These are phyloP conservation scores for Clytia hemisphaerica DNA, from an alignment of 30 jellyfish, hydroid and myxozoan species.

Conservation along the genomic window DNA sequence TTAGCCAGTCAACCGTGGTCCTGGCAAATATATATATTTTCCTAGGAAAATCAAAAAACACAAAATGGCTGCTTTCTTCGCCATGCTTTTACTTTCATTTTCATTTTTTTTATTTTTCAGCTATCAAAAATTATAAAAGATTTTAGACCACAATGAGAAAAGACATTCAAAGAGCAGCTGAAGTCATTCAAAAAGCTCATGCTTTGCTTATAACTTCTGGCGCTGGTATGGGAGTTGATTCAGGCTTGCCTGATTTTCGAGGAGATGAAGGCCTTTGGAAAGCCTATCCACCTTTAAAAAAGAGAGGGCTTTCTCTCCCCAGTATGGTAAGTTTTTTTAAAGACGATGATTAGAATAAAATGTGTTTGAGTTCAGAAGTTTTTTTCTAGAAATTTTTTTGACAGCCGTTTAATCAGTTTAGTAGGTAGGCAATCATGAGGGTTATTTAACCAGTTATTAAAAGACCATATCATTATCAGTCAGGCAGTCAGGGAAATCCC, in stretches of 20 bases:
- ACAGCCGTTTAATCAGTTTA: no score
- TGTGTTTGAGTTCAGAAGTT: no score
- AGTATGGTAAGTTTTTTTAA: constrained; percentile 12
- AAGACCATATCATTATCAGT: no score
- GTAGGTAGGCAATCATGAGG: no score
- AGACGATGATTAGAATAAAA: background rate
- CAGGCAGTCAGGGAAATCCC: no score
- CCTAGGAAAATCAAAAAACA: no score
- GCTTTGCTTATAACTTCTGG: constrained; percentile 62
- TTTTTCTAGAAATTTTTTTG: no score
- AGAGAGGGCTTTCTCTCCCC: constrained; percentile 56
- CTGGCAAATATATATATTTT: no score
- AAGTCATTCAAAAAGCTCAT: constrained; percentile 37
- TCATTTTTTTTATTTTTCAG: constrained; percentile 39
- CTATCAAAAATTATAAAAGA: background rate
- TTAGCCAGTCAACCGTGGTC: no score
- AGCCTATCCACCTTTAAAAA: constrained; percentile 67
- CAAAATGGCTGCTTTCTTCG: constrained; percentile 84
- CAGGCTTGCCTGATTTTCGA: constrained; percentile 80
- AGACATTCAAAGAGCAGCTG: constrained; percentile 44
- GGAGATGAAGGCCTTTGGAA: constrained; percentile 83
- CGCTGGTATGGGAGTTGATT: constrained; percentile 82
- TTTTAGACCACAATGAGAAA: background rate
- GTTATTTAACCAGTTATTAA: no score
- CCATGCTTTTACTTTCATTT: constrained; percentile 88